Conservation (phyloP, 2,797 vertebrate genomes). For the Phyllotis vaccarum region DNA sequence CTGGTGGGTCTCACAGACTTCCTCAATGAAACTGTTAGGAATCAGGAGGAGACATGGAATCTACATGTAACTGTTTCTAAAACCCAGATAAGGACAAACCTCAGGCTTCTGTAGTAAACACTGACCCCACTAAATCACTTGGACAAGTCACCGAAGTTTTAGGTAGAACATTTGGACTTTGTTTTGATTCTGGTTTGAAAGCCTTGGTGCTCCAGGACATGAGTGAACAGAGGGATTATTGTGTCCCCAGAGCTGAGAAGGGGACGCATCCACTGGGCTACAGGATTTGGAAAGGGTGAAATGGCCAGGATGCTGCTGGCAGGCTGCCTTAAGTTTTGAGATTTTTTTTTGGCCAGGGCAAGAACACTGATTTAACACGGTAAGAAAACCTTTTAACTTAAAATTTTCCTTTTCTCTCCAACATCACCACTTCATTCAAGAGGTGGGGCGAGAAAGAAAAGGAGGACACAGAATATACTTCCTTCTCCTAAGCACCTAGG, state of each 20-base stretch:
- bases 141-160: slow-evolving; percentile 30
- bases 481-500: background rate
- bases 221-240: slow-evolving; percentile 83
- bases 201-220: slow-evolving; percentile 82
- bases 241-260: slow-evolving; percentile 68
- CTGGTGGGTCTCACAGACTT: background rate
- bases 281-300: background rate
- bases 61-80: slow-evolving; percentile 63
- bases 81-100: slow-evolving; percentile 76
- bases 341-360: background rate
- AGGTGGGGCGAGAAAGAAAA: background rate
- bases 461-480: background rate
- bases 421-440: background rate
- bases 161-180: slow-evolving; percentile 76
- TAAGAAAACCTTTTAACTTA: background rate
- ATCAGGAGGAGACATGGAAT: background rate
- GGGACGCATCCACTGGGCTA: slow-evolving; percentile 52
- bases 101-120: slow-evolving; percentile 74
- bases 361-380: background rate
- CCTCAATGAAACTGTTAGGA: background rate
- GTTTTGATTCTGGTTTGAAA: slow-evolving; percentile 83
- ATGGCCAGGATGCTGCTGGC: background rate
- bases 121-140: slow-evolving; percentile 58
- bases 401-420: slow-evolving; percentile 9
- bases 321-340: background rate